Base-by-base conservation (phyloP, 1,140 invertebrate genomes). In the Adelges cooleyi region DNA sequence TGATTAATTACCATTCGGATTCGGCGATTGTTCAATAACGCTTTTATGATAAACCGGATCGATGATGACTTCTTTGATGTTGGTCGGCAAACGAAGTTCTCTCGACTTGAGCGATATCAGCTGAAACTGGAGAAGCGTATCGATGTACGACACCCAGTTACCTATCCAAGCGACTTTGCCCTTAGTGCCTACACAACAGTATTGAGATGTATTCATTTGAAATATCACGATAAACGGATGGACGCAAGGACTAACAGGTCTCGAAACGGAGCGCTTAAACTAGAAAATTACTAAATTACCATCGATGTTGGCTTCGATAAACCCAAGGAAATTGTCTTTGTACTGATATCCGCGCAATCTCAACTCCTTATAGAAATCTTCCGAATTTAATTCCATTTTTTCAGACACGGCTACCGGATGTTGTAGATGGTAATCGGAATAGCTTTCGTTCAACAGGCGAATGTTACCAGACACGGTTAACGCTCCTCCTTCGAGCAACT, bases 341-440 rank as follows among this genome's bases (percentile, higher is more conserved):
- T 98, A 98, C 72, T 97, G 90, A 73, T 98, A 98, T 9, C 94
- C 95, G 65, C 93, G 80, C 1, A 97, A 78, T 67, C 89, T 77
- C n/a, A 98, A 77, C 73, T 95, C 92, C 73, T 96, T 96, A 78
- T 98, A 98, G n/a, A 95, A 78, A 71, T 98, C 95, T 25, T 80
- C 77, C 11, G 77, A 77, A 4, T 75, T 79, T 22, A 97, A 75
- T 23, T 81, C 78, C 52, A 88, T 74, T 15, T 79, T 71, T 27
- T 74, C 75, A 42, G 73, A 71, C 23, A 79, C 77, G 0, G 71
- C 0, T 67, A 75, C 65, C 22, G 65, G 6, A 15, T 72, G 70
- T 15, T 77, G 78, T 8, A 83, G 66, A 27, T 79, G 73, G 72
- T 84, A 80, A 52, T 79, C 79, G 0, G 76, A 74, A 4, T 79